Evolutionary conservation across 2,113 vertebrate species (phyloP).

Genomic region (Anser cygnoides): DNA sequence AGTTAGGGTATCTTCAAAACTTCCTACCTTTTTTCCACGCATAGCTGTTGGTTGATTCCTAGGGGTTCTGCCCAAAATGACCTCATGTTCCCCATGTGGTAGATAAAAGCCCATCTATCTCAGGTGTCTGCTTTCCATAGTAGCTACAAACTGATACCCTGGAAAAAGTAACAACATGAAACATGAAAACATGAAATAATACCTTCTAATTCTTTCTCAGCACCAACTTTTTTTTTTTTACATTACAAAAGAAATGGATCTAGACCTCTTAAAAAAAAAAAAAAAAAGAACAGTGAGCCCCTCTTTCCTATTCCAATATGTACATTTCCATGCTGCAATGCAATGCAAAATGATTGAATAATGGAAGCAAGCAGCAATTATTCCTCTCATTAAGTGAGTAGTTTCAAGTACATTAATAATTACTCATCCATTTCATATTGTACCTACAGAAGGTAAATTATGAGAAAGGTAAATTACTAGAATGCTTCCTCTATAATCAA

Average conservation of each 20-base stretch:
- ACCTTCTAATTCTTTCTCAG: not conserved
- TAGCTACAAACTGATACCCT: not conserved
- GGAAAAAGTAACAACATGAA: not conserved
- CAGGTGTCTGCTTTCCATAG: not conserved
- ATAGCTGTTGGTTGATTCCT: not conserved
- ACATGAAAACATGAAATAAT: not conserved
- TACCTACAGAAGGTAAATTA: constrained; percentile 40
- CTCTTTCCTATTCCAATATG: not conserved
- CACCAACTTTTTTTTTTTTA: not conserved
- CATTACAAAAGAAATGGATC: not conserved
- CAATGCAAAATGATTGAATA: not conserved
- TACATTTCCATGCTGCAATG: not conserved
- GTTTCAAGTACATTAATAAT: constrained; percentile 53
- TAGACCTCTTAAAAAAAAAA: not conserved
- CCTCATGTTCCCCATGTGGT: not conserved
- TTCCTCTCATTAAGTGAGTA: constrained; percentile 22
- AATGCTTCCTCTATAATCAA: constrained; percentile 27
- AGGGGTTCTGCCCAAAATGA: not conserved
- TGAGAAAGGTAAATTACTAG: constrained; percentile 45
- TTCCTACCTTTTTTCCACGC: not conserved
- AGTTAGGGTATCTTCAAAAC: not conserved
- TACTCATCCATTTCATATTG: constrained; percentile 53
- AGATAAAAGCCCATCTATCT: not conserved
- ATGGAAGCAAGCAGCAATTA: constrained; percentile 34
- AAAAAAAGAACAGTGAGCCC: not conserved